Evolutionary conservation across 2,888 invertebrate genomes (phyloP).

Genomic region (Synanthedon tipuliformis): DNA sequence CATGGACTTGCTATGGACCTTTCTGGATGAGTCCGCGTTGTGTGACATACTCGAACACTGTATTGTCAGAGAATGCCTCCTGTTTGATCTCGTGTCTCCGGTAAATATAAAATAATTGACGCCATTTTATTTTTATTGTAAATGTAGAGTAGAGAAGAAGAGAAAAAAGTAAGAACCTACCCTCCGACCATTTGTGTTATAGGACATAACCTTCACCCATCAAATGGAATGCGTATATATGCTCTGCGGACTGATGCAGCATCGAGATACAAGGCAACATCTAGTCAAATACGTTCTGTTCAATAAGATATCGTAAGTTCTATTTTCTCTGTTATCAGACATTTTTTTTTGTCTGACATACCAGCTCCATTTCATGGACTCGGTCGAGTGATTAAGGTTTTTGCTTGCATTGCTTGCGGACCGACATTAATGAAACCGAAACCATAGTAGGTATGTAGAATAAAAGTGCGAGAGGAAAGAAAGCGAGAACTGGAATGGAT

Average conservation of each 20-base stretch:
- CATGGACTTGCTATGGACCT: conserved; percentile 75
- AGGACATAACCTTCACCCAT: conserved; percentile 60
- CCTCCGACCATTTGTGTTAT: not conserved
- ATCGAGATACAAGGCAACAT: conserved; percentile 72
- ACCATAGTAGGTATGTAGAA: too few species aligned
- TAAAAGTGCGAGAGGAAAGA: too few species aligned
- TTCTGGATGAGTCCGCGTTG: conserved; percentile 74
- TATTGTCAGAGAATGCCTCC: conserved; percentile 70
- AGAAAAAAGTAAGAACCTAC: too few species aligned
- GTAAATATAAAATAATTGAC: conserved; percentile 16
- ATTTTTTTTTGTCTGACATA: too few species aligned
- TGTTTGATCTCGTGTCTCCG: conserved; percentile 72
- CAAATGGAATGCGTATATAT: conserved; percentile 72
- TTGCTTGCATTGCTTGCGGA: too few species aligned
- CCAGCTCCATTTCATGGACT: too few species aligned
- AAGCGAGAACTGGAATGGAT: too few species aligned
- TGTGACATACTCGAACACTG: conserved; percentile 73
- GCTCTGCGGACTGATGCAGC: conserved; percentile 72
- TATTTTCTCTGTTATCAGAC: not conserved
- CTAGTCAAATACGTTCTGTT: conserved; percentile 74
- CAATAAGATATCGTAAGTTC: conserved; percentile 65
- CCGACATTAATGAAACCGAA: too few species aligned
- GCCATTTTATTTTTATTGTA: too few species aligned
- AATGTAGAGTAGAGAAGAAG: too few species aligned
- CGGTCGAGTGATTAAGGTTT: too few species aligned